Evolutionary conservation across 2,797 vertebrate species (phyloP).

Genomic region (Loriculus beryllinus): DNA sequence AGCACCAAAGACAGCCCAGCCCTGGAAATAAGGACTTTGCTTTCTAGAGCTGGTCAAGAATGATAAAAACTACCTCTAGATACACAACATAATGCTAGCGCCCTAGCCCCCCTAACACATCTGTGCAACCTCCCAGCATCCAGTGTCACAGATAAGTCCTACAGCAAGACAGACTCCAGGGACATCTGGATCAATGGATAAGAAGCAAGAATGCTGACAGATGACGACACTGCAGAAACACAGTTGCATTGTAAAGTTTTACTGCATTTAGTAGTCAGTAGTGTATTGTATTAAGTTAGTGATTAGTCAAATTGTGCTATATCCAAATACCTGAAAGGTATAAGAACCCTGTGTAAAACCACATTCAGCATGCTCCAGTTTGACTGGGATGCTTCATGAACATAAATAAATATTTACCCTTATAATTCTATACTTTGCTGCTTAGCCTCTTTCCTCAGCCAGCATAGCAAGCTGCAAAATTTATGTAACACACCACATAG

Average conservation of each 20-base stretch:
- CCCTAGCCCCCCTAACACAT: neutral
- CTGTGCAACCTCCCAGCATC: neutral
- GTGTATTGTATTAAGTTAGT: neutral
- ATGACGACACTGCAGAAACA: neutral
- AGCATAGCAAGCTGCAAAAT: neutral
- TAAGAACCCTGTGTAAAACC: neutral
- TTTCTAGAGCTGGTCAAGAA: neutral
- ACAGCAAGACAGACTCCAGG: neutral
- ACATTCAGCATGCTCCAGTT: neutral
- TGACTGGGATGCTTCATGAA: neutral
- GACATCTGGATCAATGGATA: neutral
- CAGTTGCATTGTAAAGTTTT: neutral
- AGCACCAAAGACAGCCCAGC: neutral
- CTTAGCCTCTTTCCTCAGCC: neutral
- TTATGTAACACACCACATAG: neutral
- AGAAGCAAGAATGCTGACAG: neutral
- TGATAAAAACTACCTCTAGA: neutral
- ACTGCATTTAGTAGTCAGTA: neutral
- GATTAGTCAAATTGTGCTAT: neutral
- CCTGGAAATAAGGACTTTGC: neutral
- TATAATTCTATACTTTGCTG: neutral
- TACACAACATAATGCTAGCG: neutral
- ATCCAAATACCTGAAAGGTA: accelerated
- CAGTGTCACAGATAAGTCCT: neutral
- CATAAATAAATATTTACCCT: neutral